Percentiles rank a stretch among this genome's conserved stretches.
Evolutionary conservation across 2,797 vertebrate species (phyloP).

Genomic region (Sparus aurata): DNA sequence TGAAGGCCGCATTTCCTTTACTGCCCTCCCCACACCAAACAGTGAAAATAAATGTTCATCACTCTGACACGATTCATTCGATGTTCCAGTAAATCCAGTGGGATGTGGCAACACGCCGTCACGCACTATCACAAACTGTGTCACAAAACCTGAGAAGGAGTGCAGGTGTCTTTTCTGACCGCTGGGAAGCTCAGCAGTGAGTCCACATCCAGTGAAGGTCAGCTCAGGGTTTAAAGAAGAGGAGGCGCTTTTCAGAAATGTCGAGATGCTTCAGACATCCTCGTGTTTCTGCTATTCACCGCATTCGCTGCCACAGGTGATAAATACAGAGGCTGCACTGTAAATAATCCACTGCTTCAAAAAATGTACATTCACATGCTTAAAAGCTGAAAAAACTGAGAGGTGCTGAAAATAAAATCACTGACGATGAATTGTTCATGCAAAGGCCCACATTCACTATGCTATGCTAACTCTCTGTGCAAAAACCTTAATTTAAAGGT

Average conservation of each 20-base stretch:
- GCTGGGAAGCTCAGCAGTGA: slow-evolving; percentile 5
- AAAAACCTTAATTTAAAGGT: too few relatives aligned
- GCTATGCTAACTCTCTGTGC: too few relatives aligned
- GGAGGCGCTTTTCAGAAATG: slow-evolving; percentile 17
- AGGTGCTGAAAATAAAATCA: too few relatives aligned
- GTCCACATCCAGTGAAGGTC: slow-evolving; percentile 24
- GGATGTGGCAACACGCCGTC: background rate
- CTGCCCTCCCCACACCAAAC: background rate
- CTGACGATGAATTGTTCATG: too few relatives aligned
- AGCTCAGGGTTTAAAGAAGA: slow-evolving; percentile 22
- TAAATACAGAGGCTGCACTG: background rate
- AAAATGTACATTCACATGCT: background rate
- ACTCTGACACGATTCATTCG: background rate
- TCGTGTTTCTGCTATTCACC: slow-evolving; percentile 31
- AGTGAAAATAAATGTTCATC: background rate
- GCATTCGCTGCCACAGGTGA: slow-evolving; percentile 30
- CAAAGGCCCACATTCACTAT: too few relatives aligned
- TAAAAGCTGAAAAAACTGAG: background rate
- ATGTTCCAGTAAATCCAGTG: background rate
- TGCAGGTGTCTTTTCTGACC: slow-evolving; percentile 42
- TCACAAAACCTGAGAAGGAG: slow-evolving; percentile 49
- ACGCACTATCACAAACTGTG: slow-evolving; percentile 17
- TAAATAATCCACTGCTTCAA: background rate
- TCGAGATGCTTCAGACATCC: slow-evolving; percentile 11
- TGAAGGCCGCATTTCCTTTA: background rate